Conservation (phyloP, 2,797 vertebrate species). For the Erpetoichthys calabaricus region DNA sequence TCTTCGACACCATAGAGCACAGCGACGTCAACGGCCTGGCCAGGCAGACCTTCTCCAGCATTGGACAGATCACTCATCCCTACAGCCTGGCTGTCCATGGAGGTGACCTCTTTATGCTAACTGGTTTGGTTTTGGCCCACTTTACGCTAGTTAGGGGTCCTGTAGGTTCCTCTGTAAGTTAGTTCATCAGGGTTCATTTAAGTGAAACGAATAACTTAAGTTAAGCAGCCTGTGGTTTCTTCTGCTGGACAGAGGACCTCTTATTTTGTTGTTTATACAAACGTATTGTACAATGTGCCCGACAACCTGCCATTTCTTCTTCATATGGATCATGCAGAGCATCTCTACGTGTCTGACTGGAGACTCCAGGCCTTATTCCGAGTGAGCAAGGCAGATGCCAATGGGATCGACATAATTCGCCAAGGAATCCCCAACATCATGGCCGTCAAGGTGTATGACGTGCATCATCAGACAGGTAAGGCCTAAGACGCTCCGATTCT, state of each 20-base stretch:
- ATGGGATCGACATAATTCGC: constrained; percentile 39
- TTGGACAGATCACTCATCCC: constrained; percentile 49
- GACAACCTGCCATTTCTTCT: too few relatives aligned
- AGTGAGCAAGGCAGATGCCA: constrained; percentile 50
- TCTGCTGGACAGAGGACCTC: too few relatives aligned
- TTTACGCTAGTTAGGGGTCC: background rate
- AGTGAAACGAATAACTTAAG: too few relatives aligned
- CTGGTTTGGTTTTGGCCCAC: background rate
- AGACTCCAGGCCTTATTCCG: constrained; percentile 36
- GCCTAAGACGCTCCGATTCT: background rate
- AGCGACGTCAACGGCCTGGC: constrained; percentile 33
- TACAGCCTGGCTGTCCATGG: constrained; percentile 42
- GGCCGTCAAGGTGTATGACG: constrained; percentile 44
- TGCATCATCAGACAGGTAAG: constrained; percentile 43
- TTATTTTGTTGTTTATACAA: too few relatives aligned
- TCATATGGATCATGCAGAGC: constrained; percentile 23
- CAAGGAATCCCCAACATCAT: constrained; percentile 38
- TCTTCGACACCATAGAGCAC: constrained; percentile 39
- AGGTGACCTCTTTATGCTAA: constrained; percentile 24
- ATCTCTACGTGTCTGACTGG: constrained; percentile 44
- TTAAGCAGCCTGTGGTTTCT: too few relatives aligned
- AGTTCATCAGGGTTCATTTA: too few relatives aligned
- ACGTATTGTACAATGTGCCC: too few relatives aligned
- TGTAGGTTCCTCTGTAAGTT: too few relatives aligned
- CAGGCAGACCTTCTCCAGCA: constrained; percentile 36